These are phyloP conservation scores for Oriolus oriolus DNA, from an alignment of 2,113 vertebrate species.

Conservation along the genomic window DNA sequence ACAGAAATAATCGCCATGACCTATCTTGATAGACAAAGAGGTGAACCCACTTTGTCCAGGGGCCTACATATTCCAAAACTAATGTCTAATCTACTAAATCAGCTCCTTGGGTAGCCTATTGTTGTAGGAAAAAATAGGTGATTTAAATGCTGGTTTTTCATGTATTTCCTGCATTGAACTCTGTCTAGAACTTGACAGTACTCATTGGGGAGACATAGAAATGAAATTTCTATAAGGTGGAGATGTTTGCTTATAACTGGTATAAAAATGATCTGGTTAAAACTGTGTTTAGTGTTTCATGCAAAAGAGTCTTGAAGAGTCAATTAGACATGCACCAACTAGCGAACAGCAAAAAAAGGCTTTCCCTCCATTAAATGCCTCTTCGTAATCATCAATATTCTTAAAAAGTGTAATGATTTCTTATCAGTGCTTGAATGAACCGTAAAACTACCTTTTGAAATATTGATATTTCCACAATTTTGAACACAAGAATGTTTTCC, in stretches of 20 bases:
- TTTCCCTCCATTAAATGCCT: constrained; percentile 73
- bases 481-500: constrained; percentile 69
- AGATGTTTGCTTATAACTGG: neutral
- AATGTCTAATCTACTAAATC: neutral
- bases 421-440: constrained; percentile 77
- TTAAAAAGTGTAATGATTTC: constrained; percentile 80
- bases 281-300: constrained; percentile 67
- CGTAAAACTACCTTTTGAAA: constrained; percentile 77
- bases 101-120: neutral
- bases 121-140: neutral
- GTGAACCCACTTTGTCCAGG: neutral
- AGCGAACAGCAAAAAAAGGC: constrained; percentile 71
- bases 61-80: neutral
- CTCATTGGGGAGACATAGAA: neutral
- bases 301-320: constrained; percentile 70
- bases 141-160: neutral
- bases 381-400: constrained; percentile 70
- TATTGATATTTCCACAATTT: constrained; percentile 80
- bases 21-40: neutral
- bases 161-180: neutral
- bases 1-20: neutral
- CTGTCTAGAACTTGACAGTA: neutral
- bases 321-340: constrained; percentile 75
- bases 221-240: neutral
- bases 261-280: constrained; percentile 30